These are phyloP conservation scores for Lonchura striata DNA, from an alignment of 2,113 vertebrate species.

Conservation along the genomic window DNA sequence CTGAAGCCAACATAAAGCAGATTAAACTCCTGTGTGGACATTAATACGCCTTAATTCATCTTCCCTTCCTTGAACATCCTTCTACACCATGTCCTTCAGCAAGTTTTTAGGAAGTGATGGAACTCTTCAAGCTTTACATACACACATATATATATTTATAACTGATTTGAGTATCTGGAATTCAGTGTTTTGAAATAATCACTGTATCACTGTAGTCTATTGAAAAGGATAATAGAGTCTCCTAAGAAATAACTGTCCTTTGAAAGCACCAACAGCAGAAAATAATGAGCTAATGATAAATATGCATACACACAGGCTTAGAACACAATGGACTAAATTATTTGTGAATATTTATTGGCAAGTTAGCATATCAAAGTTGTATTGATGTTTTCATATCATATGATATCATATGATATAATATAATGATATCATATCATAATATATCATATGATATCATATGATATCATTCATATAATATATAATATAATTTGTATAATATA, in stretches of 20 bases:
- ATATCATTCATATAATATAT: no score
- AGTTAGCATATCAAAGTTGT: neutral
- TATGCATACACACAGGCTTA: neutral
- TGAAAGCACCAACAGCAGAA: neutral
- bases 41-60: neutral
- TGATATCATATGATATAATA: neutral
- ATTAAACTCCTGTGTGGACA: slow-evolving; percentile 5
- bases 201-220: rapidly evolving
- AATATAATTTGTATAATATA: neutral
- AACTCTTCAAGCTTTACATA: neutral
- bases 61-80: neutral
- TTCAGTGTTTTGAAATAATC: neutral
- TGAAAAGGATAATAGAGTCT: neutral
- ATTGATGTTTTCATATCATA: neutral
- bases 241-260: neutral
- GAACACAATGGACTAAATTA: neutral
- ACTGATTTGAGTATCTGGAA: neutral
- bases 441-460: no score
- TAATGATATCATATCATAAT: no score
- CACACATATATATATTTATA: neutral
- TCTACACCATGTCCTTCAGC: neutral
- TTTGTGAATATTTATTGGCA: neutral
- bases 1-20: slow-evolving; percentile 9
- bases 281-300: neutral
- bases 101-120: neutral